Percentiles rank a stretch among this genome's conserved stretches.
These are phyloP conservation scores for Limnephilus marmoratus DNA, from an alignment of 2,888 invertebrate genomes.

Conservation along the genomic window DNA sequence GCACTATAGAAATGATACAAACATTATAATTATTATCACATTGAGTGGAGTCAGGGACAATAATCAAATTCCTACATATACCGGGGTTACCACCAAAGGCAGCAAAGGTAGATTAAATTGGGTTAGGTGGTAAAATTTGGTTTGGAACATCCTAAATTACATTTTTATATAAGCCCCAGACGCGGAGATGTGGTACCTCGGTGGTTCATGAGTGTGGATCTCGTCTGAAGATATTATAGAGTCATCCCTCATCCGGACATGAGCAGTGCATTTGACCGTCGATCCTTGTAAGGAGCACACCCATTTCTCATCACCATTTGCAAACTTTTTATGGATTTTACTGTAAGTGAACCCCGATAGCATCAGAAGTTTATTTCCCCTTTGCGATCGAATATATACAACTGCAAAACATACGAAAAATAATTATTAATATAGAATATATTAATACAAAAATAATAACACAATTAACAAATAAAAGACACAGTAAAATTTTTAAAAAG, in stretches of 20 bases:
- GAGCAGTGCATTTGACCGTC: conserved; percentile 35
- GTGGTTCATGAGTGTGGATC: background rate
- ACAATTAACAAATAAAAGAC: no score
- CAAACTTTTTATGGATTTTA: background rate
- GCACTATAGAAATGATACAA: no score
- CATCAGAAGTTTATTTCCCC: background rate
- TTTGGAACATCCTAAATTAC: background rate
- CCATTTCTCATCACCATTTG: conserved; percentile 49
- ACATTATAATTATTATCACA: no score
- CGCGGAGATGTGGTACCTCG: background rate
- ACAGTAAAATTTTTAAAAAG: no score
- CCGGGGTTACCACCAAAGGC: no score
- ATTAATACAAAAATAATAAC: no score
- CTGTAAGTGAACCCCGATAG: background rate
- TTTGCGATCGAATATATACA: background rate
- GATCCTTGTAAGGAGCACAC: conserved; percentile 43
- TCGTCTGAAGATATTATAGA: background rate
- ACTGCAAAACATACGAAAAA: background rate
- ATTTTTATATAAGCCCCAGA: background rate
- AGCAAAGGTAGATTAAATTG: no score
- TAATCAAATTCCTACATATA: no score
- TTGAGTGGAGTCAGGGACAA: no score
- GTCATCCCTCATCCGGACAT: conserved; percentile 22
- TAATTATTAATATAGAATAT: background rate
- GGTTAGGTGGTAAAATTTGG: no score